Conservation (phyloP, 1,140 invertebrate genomes). For the Papilio helenus region DNA sequence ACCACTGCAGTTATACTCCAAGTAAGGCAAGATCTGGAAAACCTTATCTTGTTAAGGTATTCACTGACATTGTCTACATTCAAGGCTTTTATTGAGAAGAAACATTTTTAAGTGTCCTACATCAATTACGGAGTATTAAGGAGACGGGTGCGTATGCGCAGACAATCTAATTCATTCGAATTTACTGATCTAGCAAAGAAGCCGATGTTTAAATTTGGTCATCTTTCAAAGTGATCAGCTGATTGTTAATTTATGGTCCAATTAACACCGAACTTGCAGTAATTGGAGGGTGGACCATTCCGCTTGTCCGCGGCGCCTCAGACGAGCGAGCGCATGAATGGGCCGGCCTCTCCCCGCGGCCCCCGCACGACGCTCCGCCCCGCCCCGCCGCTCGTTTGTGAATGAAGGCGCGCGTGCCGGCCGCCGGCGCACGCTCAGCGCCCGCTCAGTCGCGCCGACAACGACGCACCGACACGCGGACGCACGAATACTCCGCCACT, state of each 20-base stretch:
- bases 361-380: conserved; percentile 46
- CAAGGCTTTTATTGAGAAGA: not conserved
- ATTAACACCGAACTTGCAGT: conserved; percentile 21
- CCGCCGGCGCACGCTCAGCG: conserved; percentile 75
- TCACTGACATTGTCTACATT: not conserved
- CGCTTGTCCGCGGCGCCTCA: conserved; percentile 50
- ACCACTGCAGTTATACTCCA: not conserved
- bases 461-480: conserved; percentile 67
- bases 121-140: too few species aligned
- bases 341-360: conserved; percentile 51
- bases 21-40: not conserved
- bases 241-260: conserved; percentile 23
- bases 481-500: conserved; percentile 55
- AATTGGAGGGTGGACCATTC: conserved; percentile 34
- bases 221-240: not conserved
- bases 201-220: not conserved
- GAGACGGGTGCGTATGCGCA: not conserved
- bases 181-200: not conserved
- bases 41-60: not conserved
- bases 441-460: conserved; percentile 74
- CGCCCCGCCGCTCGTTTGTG: conserved; percentile 75
- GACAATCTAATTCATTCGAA: not conserved
- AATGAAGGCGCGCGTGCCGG: conserved; percentile 65
- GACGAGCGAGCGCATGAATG: conserved; percentile 65
- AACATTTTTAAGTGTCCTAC: not conserved